Conservation (phyloP, 1,140 invertebrate genomes). For the Medauroidea extradentata region DNA sequence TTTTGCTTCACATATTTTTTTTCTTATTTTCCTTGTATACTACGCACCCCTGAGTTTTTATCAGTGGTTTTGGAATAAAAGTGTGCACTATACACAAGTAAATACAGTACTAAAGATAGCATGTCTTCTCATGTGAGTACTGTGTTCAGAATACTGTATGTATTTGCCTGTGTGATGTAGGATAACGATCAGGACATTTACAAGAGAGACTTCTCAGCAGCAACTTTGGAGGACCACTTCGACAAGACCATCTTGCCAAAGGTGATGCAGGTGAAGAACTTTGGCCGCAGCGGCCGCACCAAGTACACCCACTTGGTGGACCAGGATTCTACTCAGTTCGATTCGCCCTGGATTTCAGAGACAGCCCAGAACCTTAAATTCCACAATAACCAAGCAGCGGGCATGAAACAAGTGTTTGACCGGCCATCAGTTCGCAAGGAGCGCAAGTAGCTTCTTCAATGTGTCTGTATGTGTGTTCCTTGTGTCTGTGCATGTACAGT, state of each 20-base stretch:
- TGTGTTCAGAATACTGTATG: too few species aligned
- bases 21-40: too few species aligned
- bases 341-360: conserved; percentile 94
- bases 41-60: too few species aligned
- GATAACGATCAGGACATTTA: conserved; percentile 91
- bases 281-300: conserved; percentile 95
- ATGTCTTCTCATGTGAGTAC: too few species aligned
- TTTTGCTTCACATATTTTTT: too few species aligned
- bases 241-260: conserved; percentile 98
- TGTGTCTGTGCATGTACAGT: too few species aligned
- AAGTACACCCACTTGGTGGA: conserved; percentile 99
- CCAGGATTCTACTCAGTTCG: conserved; percentile 98
- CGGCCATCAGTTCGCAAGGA: conserved; percentile 57
- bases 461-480: too few species aligned
- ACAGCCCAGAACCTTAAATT: conserved; percentile 88
- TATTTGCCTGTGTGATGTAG: conserved; percentile 28
- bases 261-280: conserved; percentile 99
- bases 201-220: conserved; percentile 93
- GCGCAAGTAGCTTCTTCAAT: too few species aligned
- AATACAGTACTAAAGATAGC: too few species aligned
- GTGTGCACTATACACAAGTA: too few species aligned
- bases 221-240: conserved; percentile 98
- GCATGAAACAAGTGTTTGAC: conserved; percentile 93
- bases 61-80: too few species aligned
- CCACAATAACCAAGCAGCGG: conserved; percentile 84